Evolutionary conservation across 2,888 invertebrate genomes (phyloP), one percentile per base, ranked within the genome.

Genomic region (Geophilus truncorum): DNA sequence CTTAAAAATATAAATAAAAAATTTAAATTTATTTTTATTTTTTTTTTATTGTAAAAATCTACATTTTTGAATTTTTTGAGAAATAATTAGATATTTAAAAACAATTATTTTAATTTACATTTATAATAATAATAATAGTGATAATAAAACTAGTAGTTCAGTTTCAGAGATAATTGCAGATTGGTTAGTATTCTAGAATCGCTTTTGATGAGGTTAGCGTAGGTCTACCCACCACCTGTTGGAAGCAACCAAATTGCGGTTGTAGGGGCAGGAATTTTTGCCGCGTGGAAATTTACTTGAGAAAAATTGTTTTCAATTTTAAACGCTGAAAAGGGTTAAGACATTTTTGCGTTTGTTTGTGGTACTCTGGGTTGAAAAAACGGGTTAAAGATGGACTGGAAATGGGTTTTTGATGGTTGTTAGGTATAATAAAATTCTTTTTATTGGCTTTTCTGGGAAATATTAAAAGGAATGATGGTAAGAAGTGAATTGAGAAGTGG

Each of bases 101-200:
- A 51, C 7, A 18, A n/a, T 40, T n/a, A n/a, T n/a, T n/a, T n/a
- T n/a, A n/a, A n/a, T n/a, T n/a, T n/a, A n/a, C n/a, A n/a, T n/a
- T n/a, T n/a, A n/a, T n/a, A n/a, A n/a, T n/a, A n/a, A n/a, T n/a
- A n/a, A n/a, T n/a, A n/a, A n/a, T n/a, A n/a, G n/a, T 40, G 40
- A 10, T 3, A 10, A 15, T n/a, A 21, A 51, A n/a, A 7, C 18
- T 51, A 51, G 51, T 18, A 51, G 51, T 51, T 51, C 7, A 51
- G 21, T 51, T n/a, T 51, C 51, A 4, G 51, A 51, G 51, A 51
- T 51, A 51, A 75, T 75, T 75, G 76, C 18, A 32, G 30, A 32
- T 28, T 75, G 76, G 76, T 75, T 75, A 75, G 32, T 75, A 75
- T 75, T 28, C 76, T 75, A 75, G 76, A 75, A 75, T 32, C 76